Base-by-base conservation (phyloP, 2,797 vertebrate species). In the Australoheros facetus region DNA sequence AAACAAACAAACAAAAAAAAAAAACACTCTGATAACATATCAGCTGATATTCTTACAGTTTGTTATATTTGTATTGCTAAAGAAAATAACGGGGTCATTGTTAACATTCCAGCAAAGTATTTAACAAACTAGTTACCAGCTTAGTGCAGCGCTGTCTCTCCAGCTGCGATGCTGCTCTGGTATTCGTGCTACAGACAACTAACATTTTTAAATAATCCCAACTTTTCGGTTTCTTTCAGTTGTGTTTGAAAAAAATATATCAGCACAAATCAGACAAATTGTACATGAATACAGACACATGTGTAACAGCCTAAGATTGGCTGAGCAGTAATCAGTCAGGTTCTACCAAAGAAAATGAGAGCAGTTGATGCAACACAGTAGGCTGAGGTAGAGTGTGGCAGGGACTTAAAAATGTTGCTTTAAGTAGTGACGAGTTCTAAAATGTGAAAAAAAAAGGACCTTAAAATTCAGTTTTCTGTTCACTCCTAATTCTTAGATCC, bases 311-410 rank as follows among this genome's bases (percentile, higher is more conserved):
- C 37, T 0, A 26, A 3, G 21, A 21, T 16, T 16, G 23, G 5
- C 59, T 0, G 23, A 0, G 37, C 62, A 48, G 62, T 28, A 45
- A 66, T 28, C 10, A 19, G 62, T 23, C 14, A 16, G 62, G 14
- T 48, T 45, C 62, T 48, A 19, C 23, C 39, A 28, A 19, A 56
- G 55, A 53, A 62, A 42, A 32, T 23, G 23, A 10, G 48, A 57
- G 17, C n/a, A 23, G 71, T 1, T 42, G 73, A 79, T 74, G 78
- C 87, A 84, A 85, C 79, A 21, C 77, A 42, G 58, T 1, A 85
- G 83, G 83, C 73, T 83, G 90, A 92, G 91, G 90, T 90, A 91
- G 88, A 89, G 71, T 13, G 23, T 3, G 75, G 87, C 54, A 71
- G 56, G 21, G 56, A 79, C 57, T 70, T 39, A 30, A 12, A 79